These are phyloP conservation scores for Siphamia tubifer DNA, from an alignment of 2,113 vertebrate species.

Conservation along the genomic window DNA sequence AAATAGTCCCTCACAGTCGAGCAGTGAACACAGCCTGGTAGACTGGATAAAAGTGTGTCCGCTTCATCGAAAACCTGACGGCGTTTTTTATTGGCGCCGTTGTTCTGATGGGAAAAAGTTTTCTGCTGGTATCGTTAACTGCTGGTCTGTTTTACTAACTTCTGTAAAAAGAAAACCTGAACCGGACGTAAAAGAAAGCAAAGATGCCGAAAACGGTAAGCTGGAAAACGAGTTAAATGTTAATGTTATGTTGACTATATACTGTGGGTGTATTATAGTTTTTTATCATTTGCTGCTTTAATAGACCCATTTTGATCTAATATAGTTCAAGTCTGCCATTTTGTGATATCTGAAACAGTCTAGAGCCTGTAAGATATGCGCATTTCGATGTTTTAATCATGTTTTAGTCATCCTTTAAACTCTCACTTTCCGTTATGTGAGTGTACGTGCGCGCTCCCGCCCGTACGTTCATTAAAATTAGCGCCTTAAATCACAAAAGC, in stretches of 20 bases:
- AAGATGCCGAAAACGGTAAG: slow-evolving; percentile 84
- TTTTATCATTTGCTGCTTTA: background rate
- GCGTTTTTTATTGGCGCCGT: slow-evolving; percentile 60
- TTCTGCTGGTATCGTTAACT: slow-evolving; percentile 54
- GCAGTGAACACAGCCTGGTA: background rate
- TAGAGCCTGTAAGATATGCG: background rate
- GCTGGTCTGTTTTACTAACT: slow-evolving; percentile 41
- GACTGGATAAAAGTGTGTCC: background rate
- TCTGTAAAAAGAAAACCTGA: background rate
- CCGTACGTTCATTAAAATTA: slow-evolving; percentile 28
- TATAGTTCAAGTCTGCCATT: background rate
- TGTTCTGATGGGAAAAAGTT: slow-evolving; percentile 80
- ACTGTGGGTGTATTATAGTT: background rate
- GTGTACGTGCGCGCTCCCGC: slow-evolving; percentile 63
- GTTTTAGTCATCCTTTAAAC: slow-evolving; percentile 18
- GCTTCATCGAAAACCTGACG: slow-evolving; percentile 14
- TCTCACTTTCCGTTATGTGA: slow-evolving; percentile 65
- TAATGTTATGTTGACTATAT: background rate
- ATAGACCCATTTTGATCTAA: background rate
- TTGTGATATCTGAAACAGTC: background rate
- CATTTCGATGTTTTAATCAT: too few species aligned
- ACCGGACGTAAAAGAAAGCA: slow-evolving; percentile 23
- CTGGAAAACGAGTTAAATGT: background rate
- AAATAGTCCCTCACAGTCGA: background rate
- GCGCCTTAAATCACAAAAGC: slow-evolving; percentile 32